Base-by-base conservation (phyloP, 2,113 vertebrate species). In the Zeus faber region DNA sequence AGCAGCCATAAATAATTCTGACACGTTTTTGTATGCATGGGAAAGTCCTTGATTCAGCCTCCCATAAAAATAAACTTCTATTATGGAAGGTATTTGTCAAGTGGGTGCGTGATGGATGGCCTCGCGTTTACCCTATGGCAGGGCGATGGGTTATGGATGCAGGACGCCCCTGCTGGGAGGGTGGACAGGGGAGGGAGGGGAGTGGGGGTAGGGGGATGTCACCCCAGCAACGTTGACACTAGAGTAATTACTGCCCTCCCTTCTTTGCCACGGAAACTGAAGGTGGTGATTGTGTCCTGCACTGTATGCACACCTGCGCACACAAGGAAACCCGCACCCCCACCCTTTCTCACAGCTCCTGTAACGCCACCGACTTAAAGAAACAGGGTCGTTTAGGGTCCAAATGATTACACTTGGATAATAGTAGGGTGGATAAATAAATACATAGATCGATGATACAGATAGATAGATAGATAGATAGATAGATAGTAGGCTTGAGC, bases 41-140 rank as follows among this genome's bases (percentile, higher is more conserved):
- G 93, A 95, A 98, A 96, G 95, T 95, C 95, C 94, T 97, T 98
- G 94, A 96, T 98, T 96, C 95, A 96, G 95, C 93, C 94, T 97
- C 93, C 95, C 94, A 95, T 98, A 97, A 96, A 97, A 98, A 97
- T 97, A 98, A 98, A 98, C 95, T 97, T 96, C 94, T 96, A 97
- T 97, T 97, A 98, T 98, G 94, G 95, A 96, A 97, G 94, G 95
- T 96, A 95, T 97, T 98, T 98, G 95, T 98, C 95, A 98, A 96
- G 94, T 94, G 93, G 92, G 90, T 89, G 89, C 85, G 89, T 98
- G 95, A 98, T 98, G 95, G 94, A 98, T 96, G 94, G 94, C 86
- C 87, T 91, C 80, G 89, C 89, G 87, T 94, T 95, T 96, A 93
- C 93, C 94, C 95, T 85, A 86, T 94, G 95, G 95, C 95, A 95